A percentile compares a stretch with the other conserved stretches of the same genome.
These are phyloP conservation scores for Neodontobutis hainanensis DNA, from an alignment of 2,113 vertebrate species.

Conservation along the genomic window DNA sequence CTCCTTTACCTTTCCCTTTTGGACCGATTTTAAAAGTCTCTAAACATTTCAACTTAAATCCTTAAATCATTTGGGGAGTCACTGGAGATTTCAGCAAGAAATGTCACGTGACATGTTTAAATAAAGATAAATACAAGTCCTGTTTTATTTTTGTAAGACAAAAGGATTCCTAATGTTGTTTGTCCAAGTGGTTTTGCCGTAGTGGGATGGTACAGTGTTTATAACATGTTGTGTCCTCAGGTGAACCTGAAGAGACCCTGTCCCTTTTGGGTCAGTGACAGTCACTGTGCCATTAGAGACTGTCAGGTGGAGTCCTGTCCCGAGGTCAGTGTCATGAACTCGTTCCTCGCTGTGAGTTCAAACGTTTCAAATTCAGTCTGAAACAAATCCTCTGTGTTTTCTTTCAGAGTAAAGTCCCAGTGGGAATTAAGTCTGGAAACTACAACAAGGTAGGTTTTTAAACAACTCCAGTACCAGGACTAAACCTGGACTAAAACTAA, in stretches of 20 bases:
- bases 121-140: no score
- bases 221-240: constrained; percentile 63
- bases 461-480: no score
- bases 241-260: constrained; percentile 95
- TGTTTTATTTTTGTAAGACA: no score
- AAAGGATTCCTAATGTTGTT: not conserved
- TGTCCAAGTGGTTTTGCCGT: no score
- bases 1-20: no score
- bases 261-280: constrained; percentile 94
- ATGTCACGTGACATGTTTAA: no score
- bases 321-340: constrained; percentile 81
- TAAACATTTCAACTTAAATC: no score
- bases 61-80: no score
- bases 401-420: constrained; percentile 90
- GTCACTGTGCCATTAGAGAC: constrained; percentile 95
- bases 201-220: not conserved
- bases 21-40: no score
- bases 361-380: not conserved
- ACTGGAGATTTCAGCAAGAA: no score
- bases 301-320: constrained; percentile 96
- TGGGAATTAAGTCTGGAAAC: constrained; percentile 95
- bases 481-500: not conserved
- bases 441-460: constrained; percentile 88
- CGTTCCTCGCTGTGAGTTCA: no score
- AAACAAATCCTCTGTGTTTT: not conserved